phyloP scores from a whole-genome alignment of 2,113 vertebrate species.

The Megatriorchis doriae region DNA sequence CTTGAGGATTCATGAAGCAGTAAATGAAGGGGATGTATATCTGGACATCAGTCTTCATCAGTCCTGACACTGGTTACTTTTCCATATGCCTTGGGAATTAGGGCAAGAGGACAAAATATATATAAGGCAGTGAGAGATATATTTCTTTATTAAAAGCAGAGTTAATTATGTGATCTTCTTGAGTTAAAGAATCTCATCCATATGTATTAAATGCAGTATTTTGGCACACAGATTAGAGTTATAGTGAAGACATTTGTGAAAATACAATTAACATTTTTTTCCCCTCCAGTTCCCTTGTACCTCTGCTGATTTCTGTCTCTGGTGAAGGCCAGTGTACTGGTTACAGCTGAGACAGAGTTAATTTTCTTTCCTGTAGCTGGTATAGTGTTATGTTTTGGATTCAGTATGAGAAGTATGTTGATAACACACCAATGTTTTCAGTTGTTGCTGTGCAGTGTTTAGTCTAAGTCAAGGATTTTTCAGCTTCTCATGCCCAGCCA shows the following conservation, averaged over 20 bases:
- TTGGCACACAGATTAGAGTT: background rate
- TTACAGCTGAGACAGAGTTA: too few relatives aligned
- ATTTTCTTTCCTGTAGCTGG: too few relatives aligned
- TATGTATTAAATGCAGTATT: background rate
- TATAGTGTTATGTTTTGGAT: too few relatives aligned
- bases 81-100: background rate
- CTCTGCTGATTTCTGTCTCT: background rate
- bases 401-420: too few relatives aligned
- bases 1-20: background rate
- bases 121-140: background rate
- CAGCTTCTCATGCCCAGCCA: too few relatives aligned
- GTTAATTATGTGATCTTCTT: background rate
- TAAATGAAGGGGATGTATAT: background rate
- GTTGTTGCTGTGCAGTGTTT: too few relatives aligned
- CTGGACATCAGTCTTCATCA: background rate
- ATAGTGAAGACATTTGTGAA: background rate
- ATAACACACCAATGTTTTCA: too few relatives aligned
- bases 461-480: too few relatives aligned
- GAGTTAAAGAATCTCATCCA: background rate
- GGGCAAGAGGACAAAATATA: background rate
- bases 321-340: background rate
- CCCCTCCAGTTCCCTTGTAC: background rate
- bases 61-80: background rate
- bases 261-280: background rate
- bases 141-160: background rate